These are phyloP conservation scores for Tympanoctomys barrerae DNA, from an alignment of 2,797 vertebrate genomes.

Conservation along the genomic window DNA sequence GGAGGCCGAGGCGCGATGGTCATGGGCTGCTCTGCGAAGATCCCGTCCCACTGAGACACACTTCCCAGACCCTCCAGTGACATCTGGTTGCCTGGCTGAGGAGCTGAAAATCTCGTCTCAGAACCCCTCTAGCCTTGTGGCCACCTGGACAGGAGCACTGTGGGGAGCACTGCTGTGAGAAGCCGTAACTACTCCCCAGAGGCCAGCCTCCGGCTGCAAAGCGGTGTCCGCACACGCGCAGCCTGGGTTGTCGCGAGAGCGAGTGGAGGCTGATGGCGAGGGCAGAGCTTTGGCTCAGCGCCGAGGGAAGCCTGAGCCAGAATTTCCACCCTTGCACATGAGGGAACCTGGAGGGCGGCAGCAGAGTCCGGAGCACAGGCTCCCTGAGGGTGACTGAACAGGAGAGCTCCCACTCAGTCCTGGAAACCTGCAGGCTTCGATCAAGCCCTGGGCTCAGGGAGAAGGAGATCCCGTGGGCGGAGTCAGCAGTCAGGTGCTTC, in stretches of 20 bases:
- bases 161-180: not conserved
- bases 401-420: not conserved
- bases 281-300: not conserved
- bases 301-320: not conserved
- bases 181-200: not conserved
- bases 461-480: not conserved
- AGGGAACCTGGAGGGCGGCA: not conserved
- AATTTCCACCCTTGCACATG: not conserved
- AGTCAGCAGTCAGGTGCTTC: not conserved
- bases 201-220: not conserved
- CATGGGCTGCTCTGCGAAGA: not conserved
- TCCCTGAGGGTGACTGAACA: not conserved
- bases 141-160: not conserved
- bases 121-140: not conserved
- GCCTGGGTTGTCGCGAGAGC: not conserved
- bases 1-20: not conserved
- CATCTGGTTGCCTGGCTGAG: not conserved
- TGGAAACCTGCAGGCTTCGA: not conserved
- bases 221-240: rapidly evolving
- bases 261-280: not conserved
- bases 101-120: not conserved
- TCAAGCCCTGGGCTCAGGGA: not conserved
- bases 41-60: not conserved
- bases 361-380: not conserved
- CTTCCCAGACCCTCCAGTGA: not conserved